Evolutionary conservation across 1,140 invertebrate species (phyloP).

Genomic region (Leucophenga varia): DNA sequence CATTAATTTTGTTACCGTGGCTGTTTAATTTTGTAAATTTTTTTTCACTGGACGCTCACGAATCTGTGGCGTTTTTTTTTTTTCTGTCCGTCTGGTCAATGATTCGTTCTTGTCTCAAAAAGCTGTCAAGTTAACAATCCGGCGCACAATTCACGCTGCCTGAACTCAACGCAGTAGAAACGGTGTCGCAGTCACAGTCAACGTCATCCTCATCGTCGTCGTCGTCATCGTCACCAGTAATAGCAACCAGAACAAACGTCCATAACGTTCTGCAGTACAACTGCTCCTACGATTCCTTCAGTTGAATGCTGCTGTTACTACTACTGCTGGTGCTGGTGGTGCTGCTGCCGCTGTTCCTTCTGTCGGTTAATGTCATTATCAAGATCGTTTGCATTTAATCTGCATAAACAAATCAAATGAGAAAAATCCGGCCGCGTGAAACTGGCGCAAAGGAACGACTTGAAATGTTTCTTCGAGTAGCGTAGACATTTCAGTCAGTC

Average conservation of each 20-base stretch:
- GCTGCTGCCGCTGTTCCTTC: slow-evolving; percentile 30
- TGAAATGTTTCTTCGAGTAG: slow-evolving; percentile 7
- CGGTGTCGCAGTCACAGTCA: slow-evolving; percentile 7
- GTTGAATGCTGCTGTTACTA: not conserved
- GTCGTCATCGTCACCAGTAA: slow-evolving; percentile 10
- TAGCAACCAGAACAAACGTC: not conserved
- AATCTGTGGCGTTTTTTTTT: not conserved
- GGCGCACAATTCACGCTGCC: slow-evolving; percentile 28
- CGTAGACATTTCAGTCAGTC: slow-evolving; percentile 16
- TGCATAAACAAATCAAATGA: slow-evolving; percentile 56
- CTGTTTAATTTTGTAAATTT: not conserved
- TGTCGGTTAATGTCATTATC: slow-evolving; percentile 56
- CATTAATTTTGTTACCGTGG: slow-evolving; percentile 33
- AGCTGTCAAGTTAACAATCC: slow-evolving; percentile 55
- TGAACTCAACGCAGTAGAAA: not conserved
- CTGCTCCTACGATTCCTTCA: slow-evolving; percentile 1
- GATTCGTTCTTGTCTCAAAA: slow-evolving; percentile 44
- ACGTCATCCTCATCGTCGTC: slow-evolving; percentile 10
- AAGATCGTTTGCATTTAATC: slow-evolving; percentile 56
- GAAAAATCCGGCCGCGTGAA: slow-evolving; percentile 27
- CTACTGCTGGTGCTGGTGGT: slow-evolving; percentile 12
- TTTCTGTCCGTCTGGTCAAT: slow-evolving; percentile 10
- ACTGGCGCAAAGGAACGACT: slow-evolving; percentile 34
- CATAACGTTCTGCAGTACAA: slow-evolving; percentile 7
- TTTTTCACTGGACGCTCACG: not conserved